Evolutionary conservation across 2,888 invertebrate species (phyloP).

Genomic region (Pyrocoelia pectoralis): DNA sequence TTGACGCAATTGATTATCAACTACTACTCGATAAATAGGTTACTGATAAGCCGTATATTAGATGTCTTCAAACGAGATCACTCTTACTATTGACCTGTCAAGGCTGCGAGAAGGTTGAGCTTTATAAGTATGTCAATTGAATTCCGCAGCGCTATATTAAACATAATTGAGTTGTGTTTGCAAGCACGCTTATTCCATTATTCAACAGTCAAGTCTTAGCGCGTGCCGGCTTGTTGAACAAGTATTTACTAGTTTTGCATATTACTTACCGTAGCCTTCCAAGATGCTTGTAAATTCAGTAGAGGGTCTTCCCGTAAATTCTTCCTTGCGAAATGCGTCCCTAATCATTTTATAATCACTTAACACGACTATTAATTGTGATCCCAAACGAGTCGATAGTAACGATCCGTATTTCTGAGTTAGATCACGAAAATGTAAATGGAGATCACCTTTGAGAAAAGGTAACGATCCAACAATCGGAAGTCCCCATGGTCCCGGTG

Average conservation of each 20-base stretch:
- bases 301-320: conserved; percentile 87
- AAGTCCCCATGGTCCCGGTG: conserved; percentile 89
- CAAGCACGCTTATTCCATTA: conserved; percentile 36
- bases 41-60: conserved; percentile 34
- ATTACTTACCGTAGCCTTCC: conserved; percentile 85
- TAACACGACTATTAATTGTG: conserved; percentile 83
- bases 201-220: conserved; percentile 38
- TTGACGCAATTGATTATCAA: conserved; percentile 26
- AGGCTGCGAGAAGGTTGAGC: conserved; percentile 49
- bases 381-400: conserved; percentile 83
- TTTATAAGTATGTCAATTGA: conserved; percentile 53
- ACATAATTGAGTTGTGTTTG: conserved; percentile 37
- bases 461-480: conserved; percentile 86
- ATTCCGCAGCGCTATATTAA: conserved; percentile 41
- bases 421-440: conserved; percentile 80
- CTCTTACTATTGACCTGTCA: conserved; percentile 56
- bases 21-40: conserved; percentile 36
- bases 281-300: conserved; percentile 87
- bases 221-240: conserved; percentile 33
- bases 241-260: conserved; percentile 38
- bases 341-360: conserved; percentile 87
- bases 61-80: conserved; percentile 42
- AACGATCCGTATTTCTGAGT: conserved; percentile 81
- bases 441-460: conserved; percentile 78
- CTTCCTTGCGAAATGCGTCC: conserved; percentile 85